Percentiles rank a stretch among this genome's conserved stretches.
Conservation (phyloP, 2,113 vertebrate species). For the Lepisosteus oculatus region DNA sequence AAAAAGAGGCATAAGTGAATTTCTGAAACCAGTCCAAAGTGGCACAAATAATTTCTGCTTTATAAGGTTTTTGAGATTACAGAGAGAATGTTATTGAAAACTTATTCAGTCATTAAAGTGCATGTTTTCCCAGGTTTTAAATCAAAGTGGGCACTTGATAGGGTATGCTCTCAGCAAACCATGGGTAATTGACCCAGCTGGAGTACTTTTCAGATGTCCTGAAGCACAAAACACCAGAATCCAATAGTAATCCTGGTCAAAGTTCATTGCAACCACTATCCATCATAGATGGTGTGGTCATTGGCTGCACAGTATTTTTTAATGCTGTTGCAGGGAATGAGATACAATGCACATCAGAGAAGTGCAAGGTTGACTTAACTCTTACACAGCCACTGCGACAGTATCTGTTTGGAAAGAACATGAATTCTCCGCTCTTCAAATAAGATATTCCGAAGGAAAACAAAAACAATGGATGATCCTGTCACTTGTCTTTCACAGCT, state of each 20-base stretch:
- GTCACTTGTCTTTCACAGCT: too few relatives aligned
- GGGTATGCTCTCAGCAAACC: constrained; percentile 1
- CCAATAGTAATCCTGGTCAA: constrained; percentile 35
- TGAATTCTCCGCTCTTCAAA: too few relatives aligned
- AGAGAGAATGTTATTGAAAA: constrained; percentile 1
- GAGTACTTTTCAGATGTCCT: constrained; percentile 40
- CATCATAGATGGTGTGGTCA: constrained; percentile 37
- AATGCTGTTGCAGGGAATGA: too few relatives aligned
- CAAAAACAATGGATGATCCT: too few relatives aligned
- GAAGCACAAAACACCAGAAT: constrained; percentile 32
- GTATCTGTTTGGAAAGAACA: too few relatives aligned
- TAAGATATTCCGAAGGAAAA: too few relatives aligned
- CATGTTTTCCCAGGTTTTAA: constrained; percentile 23
- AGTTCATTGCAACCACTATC: constrained; percentile 41
- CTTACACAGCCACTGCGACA: too few relatives aligned
- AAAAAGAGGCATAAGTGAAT: constrained; percentile 9
- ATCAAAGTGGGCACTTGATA: constrained; percentile 16
- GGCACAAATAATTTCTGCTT: constrained; percentile 21
- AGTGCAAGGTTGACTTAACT: too few relatives aligned
- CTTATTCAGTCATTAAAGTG: constrained; percentile 7
- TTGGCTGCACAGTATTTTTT: constrained; percentile 14
- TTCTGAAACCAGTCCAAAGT: constrained; percentile 5
- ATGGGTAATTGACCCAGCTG: constrained; percentile 25
- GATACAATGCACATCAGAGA: too few relatives aligned
- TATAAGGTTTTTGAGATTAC: constrained; percentile 12